Evolutionary conservation across 2,888 invertebrate species (phyloP).

Genomic region (Sphaerophoria taeniata): DNA sequence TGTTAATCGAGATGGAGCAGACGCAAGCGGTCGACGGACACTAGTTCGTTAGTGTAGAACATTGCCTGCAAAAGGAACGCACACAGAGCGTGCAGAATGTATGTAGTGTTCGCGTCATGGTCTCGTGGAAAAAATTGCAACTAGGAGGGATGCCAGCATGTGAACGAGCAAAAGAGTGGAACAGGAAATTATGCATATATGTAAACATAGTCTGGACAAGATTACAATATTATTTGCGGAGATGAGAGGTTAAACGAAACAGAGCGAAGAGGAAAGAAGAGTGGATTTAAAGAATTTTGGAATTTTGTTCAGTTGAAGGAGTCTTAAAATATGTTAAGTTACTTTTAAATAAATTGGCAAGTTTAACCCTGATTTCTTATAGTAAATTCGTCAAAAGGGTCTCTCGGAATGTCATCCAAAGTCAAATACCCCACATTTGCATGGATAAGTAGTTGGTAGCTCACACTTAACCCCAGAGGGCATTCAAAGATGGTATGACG

Average conservation of each 20-base stretch:
- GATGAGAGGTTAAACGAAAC: conserved; percentile 27
- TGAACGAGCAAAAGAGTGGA: conserved; percentile 37
- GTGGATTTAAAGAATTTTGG: background rate
- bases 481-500: conserved; percentile 36
- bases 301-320: too few species aligned
- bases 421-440: conserved; percentile 52
- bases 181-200: conserved; percentile 74
- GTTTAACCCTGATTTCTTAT: conserved; percentile 62
- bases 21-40: conserved; percentile 14
- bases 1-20: background rate
- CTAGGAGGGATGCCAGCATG: background rate
- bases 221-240: conserved; percentile 70
- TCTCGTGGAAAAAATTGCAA: conserved; percentile 7
- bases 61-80: conserved; percentile 55
- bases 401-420: conserved; percentile 65
- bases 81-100: conserved; percentile 28
- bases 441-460: background rate
- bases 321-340: too few species aligned
- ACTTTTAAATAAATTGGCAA: too few species aligned
- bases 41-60: conserved; percentile 59
- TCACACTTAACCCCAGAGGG: conserved; percentile 52
- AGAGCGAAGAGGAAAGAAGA: background rate
- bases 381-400: conserved; percentile 61
- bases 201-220: conserved; percentile 74
- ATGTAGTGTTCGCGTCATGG: conserved; percentile 43